Conservation (phyloP, 2,113 vertebrate genomes). For the Syngnathus scovelli region DNA sequence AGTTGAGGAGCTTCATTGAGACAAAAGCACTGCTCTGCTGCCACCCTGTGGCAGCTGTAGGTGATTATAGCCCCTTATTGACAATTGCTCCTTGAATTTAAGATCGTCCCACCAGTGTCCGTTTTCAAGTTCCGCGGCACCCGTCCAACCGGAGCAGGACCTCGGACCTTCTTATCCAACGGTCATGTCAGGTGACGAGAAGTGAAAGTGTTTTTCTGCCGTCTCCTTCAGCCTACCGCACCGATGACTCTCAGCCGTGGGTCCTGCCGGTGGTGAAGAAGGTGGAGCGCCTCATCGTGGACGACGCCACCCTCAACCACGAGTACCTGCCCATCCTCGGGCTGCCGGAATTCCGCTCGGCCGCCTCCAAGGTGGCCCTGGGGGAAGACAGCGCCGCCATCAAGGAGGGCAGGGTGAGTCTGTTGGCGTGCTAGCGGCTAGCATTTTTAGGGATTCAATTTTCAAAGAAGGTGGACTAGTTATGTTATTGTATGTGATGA, state of each 20-base stretch:
- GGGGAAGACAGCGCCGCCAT: constrained; percentile 85
- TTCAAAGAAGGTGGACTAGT: no score
- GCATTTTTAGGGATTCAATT: background rate
- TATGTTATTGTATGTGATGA: no score
- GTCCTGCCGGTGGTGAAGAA: constrained; percentile 95
- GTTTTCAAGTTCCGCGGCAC: no score
- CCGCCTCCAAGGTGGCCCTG: constrained; percentile 81
- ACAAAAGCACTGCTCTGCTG: no score
- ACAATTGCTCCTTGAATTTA: no score
- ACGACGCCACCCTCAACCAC: constrained; percentile 81
- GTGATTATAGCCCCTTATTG: no score
- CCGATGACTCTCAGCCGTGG: constrained; percentile 90
- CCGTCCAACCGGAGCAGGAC: background rate
- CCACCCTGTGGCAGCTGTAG: no score
- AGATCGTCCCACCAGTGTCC: background rate
- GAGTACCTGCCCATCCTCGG: constrained; percentile 96
- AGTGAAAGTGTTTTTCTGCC: background rate
- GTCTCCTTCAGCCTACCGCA: constrained; percentile 82
- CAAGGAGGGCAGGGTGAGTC: constrained; percentile 78
- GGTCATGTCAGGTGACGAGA: background rate
- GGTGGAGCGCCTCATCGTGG: constrained; percentile 84
- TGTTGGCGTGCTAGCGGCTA: background rate
- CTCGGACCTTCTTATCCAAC: background rate
- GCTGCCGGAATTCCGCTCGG: constrained; percentile 82
- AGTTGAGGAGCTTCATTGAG: no score